Evolutionary conservation across 2,888 invertebrate species (phyloP), one percentile per base, ranked within the genome.

Genomic region (Plusia festucae): DNA sequence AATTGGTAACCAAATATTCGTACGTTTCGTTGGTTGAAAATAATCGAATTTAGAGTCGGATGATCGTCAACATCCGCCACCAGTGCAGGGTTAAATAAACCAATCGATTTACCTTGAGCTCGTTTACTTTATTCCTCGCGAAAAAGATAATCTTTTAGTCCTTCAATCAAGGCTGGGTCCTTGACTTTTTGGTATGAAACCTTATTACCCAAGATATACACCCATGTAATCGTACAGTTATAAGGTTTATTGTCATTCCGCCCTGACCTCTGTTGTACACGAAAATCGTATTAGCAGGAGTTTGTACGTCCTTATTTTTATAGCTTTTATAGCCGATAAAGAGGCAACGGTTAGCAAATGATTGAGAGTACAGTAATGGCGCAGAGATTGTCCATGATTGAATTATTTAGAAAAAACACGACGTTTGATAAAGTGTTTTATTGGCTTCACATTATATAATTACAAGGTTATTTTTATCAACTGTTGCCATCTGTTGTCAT

Each of bases 101-200:
- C 16, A 51, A 52, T 52, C 27, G 13, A 55, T 32, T 55, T 54
- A 53, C 70, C 72, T 75, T 73, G 69, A 54, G 44, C 63, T 22
- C 52, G 55, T 34, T 51, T n/a, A n/a, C n/a, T n/a, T n/a, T 32
- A 66, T 58, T 76, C n/a, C 7, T 13, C 32, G 44, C 24, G 55
- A 40, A 62, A 61, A 53, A 63, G 51, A 70, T 69, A 55, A 52
- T 55, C 60, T 59, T 56, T 22, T 56, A 40, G 72, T 64, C 72
- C 72, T 83, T 64, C 65, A 53, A 49, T 58, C 75, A 73, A 82
- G 82, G 78, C 54, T 65, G 20, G 40, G 68, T 68, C 81, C 82
- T 85, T 85, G 82, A 82, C 79, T 81, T 78, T 67, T 76, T 64
- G 34, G 46, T 53, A 16, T 55, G 60, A 51, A 71, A 49, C 70